These are phyloP conservation scores for Poecilia velifera DNA, from an alignment of 2,797 vertebrate genomes.

Conservation along the genomic window DNA sequence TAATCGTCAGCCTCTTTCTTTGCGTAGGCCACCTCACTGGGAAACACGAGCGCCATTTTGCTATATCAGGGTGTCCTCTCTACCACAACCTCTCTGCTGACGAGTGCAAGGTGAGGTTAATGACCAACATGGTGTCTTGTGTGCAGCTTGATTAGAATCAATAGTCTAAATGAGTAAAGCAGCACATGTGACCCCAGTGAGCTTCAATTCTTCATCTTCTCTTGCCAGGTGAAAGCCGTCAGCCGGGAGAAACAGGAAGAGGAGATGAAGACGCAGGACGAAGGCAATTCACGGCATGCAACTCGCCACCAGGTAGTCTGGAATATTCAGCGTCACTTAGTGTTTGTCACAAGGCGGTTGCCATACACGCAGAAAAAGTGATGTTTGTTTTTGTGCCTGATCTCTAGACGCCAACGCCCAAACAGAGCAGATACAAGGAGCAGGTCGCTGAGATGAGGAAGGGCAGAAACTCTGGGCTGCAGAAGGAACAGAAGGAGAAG, in stretches of 20 bases:
- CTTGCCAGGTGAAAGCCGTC: conserved; percentile 91
- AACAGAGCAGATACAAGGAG: conserved; percentile 95
- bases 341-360: background rate
- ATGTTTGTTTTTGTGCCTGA: background rate
- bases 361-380: background rate
- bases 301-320: conserved; percentile 93
- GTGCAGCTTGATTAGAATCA: background rate
- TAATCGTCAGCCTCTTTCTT: background rate
- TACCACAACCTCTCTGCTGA: conserved; percentile 99
- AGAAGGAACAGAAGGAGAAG: conserved; percentile 98
- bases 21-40: conserved; percentile 92
- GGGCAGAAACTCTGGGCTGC: conserved; percentile 91
- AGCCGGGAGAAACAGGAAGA: conserved; percentile 98
- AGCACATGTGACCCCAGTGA: background rate
- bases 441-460: conserved; percentile 97
- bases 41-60: conserved; percentile 97
- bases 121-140: background rate
- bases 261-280: conserved; percentile 91
- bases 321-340: background rate
- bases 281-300: conserved; percentile 90
- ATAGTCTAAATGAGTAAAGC: background rate
- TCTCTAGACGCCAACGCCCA: conserved; percentile 90
- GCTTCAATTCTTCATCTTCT: background rate
- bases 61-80: conserved; percentile 95
- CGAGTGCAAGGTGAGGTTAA: conserved; percentile 90